Percentiles rank a stretch among this genome's conserved stretches.
Conservation (phyloP, 2,888 invertebrate genomes). For the Spisula solida region DNA sequence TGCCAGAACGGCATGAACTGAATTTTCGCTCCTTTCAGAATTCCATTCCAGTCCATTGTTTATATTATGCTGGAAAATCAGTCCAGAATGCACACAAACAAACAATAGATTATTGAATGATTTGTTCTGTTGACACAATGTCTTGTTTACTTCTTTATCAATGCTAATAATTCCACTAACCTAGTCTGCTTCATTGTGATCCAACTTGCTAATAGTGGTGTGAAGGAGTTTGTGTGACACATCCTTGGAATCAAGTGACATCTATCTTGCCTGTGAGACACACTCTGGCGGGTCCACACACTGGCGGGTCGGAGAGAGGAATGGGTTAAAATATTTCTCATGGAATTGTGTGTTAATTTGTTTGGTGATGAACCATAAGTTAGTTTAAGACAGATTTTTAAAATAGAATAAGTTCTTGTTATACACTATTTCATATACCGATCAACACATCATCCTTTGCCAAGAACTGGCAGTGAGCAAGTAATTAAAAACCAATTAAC, state of each 20-base stretch:
- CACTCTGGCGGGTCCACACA: too few species aligned
- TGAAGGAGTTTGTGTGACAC: slow-evolving; percentile 10
- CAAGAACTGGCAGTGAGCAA: not conserved
- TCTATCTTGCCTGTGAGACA: too few species aligned
- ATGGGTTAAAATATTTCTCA: too few species aligned
- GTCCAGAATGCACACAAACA: slow-evolving; percentile 15
- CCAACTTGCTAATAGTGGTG: not conserved
- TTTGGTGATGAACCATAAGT: too few species aligned
- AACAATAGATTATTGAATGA: slow-evolving; percentile 11
- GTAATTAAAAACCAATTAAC: not conserved
- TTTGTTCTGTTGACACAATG: slow-evolving; percentile 6
- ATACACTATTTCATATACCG: too few species aligned
- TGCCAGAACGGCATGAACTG: too few species aligned
- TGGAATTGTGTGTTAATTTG: too few species aligned
- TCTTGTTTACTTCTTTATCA: not conserved
- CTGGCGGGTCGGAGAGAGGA: too few species aligned
- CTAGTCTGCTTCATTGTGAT: slow-evolving; percentile 1
- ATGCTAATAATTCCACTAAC: slow-evolving; percentile 8
- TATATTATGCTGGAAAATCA: not conserved
- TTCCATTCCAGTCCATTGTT: not conserved
- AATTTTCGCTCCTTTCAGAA: too few species aligned
- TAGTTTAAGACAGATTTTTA: too few species aligned
- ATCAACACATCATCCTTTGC: too few species aligned
- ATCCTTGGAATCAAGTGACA: not conserved
- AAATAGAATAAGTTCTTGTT: too few species aligned